Evolutionary conservation across 2,888 invertebrate genomes (phyloP).

Genomic region (Tachystola acroxantha): DNA sequence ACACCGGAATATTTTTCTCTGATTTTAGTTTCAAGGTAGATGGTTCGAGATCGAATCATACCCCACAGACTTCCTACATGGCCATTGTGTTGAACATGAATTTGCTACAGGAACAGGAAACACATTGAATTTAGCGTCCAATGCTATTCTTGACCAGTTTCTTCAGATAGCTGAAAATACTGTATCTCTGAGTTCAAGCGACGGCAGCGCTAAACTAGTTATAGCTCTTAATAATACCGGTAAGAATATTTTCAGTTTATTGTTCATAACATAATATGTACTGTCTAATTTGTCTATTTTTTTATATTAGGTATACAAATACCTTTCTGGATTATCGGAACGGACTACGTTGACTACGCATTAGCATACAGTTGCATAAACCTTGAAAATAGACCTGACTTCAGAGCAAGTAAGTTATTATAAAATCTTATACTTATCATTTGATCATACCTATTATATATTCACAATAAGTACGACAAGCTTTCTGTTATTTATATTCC

Average conservation of each 20-base stretch:
- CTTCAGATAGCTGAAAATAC: constrained; percentile 22
- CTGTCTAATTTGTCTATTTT: not conserved
- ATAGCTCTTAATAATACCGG: constrained; percentile 16
- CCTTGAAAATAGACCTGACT: constrained; percentile 23
- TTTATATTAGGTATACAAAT: constrained; percentile 12
- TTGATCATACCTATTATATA: not conserved
- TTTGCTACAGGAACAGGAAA: constrained; percentile 25
- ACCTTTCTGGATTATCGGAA: constrained; percentile 38
- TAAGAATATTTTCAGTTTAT: not conserved
- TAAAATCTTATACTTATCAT: too few relatives aligned
- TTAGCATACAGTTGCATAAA: constrained; percentile 41
- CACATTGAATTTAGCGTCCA: constrained; percentile 31
- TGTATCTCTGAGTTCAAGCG: constrained; percentile 27
- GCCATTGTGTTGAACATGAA: constrained; percentile 45
- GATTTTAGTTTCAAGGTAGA: constrained; percentile 41
- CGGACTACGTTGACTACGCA: constrained; percentile 34
- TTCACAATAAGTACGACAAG: not conserved
- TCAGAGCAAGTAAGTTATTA: constrained; percentile 45
- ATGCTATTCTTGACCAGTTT: constrained; percentile 34
- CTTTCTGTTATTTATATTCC: not conserved
- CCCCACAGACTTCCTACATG: constrained; percentile 39
- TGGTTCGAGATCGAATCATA: constrained; percentile 55
- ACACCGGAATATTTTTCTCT: constrained; percentile 24
- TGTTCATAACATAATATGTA: not conserved
- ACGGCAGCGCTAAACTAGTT: constrained; percentile 36